Evolutionary conservation across 2,888 invertebrate species (phyloP).

Genomic region (Volucella bombylans): DNA sequence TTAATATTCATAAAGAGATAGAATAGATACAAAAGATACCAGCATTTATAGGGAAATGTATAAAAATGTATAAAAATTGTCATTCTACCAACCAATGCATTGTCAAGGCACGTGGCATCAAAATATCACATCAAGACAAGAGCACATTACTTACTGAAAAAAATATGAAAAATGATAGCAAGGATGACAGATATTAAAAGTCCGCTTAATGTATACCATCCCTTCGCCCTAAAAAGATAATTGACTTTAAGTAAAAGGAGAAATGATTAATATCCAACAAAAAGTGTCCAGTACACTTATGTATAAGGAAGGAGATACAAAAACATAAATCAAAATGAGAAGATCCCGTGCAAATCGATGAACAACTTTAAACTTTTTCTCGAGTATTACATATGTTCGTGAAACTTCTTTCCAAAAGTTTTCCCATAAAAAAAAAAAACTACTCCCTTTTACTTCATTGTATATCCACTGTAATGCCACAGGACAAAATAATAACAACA

Average conservation of each 20-base stretch:
- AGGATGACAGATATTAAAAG: conserved; percentile 40
- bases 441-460: background rate
- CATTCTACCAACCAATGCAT: no score
- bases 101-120: no score
- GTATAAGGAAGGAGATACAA: background rate
- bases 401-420: background rate
- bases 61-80: no score
- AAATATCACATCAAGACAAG: no score
- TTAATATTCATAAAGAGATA: no score
- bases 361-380: conserved; percentile 9
- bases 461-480: no score
- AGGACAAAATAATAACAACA: no score
- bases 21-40: no score
- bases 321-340: background rate
- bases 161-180: background rate
- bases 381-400: background rate
- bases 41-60: no score
- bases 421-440: conserved; percentile 1
- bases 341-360: conserved; percentile 2
- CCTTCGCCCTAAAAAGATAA: conserved; percentile 1
- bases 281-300: background rate
- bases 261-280: conserved; percentile 21
- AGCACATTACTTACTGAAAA: no score
- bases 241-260: background rate
- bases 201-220: conserved; percentile 35